phyloP scores from a whole-genome alignment of 2,113 vertebrate species.

The Platysternon megacephalum region DNA sequence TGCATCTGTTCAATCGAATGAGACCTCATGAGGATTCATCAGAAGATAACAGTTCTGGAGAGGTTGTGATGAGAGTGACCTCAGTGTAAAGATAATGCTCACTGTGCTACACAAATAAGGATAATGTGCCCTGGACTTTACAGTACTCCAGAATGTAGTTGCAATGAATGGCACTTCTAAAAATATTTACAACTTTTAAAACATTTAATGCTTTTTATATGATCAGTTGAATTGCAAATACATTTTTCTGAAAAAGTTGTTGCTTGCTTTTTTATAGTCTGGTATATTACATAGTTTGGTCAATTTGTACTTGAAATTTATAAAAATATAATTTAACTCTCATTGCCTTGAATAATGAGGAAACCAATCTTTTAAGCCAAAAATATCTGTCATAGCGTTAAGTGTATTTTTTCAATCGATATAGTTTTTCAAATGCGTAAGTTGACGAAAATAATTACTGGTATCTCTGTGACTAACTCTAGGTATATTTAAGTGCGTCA shows the following conservation, averaged over 20 bases:
- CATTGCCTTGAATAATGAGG: constrained; percentile 67
- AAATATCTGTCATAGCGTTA: constrained; percentile 71
- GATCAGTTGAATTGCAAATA: constrained; percentile 83
- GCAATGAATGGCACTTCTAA: constrained; percentile 78
- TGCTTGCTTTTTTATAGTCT: constrained; percentile 78
- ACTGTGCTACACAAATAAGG: constrained; percentile 36
- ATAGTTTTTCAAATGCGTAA: constrained; percentile 30
- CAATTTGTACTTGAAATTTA: constrained; percentile 75
- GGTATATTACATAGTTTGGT: constrained; percentile 74
- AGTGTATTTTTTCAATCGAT: constrained; percentile 75
- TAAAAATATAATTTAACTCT: constrained; percentile 60
- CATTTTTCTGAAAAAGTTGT: constrained; percentile 76
- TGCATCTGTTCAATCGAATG: constrained; percentile 84
- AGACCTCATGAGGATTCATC: constrained; percentile 79
- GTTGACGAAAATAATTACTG: not conserved
- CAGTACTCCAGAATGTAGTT: constrained; percentile 75
- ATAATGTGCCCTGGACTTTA: not conserved
- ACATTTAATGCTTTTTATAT: constrained; percentile 82
- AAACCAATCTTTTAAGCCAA: constrained; percentile 68
- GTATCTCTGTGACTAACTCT: not conserved
- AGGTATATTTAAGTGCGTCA: not conserved
- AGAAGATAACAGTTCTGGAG: constrained; percentile 86
- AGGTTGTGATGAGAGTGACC: constrained; percentile 94
- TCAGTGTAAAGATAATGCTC: constrained; percentile 83
- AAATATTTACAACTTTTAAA: constrained; percentile 75